phyloP scores from a whole-genome alignment of 1,140 invertebrate genomes.

The Pissodes strobi region DNA sequence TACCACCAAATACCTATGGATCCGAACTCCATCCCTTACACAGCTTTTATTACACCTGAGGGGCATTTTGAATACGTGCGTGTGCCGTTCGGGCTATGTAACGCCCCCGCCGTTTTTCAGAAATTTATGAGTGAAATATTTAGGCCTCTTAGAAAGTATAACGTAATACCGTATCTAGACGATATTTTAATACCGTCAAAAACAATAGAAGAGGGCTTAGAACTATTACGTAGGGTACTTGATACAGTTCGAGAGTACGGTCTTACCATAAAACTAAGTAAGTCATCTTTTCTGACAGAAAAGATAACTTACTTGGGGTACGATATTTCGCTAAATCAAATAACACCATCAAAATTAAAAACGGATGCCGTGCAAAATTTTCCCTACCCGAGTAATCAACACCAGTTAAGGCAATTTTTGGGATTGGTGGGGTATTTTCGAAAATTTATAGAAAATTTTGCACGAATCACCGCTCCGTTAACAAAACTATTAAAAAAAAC shows the following conservation, averaged over 20 bases:
- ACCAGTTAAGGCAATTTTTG: constrained; percentile 1
- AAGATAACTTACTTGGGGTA: constrained; percentile 9
- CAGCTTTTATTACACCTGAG: no score
- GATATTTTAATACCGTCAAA: constrained; percentile 55
- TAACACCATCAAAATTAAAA: background rate
- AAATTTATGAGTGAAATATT: constrained; percentile 24
- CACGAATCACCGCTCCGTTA: background rate
- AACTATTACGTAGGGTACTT: constrained; percentile 47
- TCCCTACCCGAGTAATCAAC: background rate
- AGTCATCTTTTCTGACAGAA: constrained; percentile 8
- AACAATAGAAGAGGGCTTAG: constrained; percentile 50
- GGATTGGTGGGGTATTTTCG: constrained; percentile 3
- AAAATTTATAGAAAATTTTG: constrained; percentile 14
- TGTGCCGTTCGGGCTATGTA: background rate
- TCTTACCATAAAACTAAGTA: background rate
- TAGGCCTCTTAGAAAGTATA: background rate
- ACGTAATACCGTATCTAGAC: constrained; percentile 49
- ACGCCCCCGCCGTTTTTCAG: background rate
- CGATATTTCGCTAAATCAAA: background rate
- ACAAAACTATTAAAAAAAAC: background rate
- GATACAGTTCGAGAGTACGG: background rate
- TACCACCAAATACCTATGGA: background rate
- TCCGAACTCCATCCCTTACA: background rate
- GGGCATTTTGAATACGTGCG: constrained; percentile 1
- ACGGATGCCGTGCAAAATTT: background rate